Evolutionary conservation across 2,113 vertebrate genomes (phyloP), one percentile per base, ranked within the genome.

Genomic region (Hipposideros armiger): DNA sequence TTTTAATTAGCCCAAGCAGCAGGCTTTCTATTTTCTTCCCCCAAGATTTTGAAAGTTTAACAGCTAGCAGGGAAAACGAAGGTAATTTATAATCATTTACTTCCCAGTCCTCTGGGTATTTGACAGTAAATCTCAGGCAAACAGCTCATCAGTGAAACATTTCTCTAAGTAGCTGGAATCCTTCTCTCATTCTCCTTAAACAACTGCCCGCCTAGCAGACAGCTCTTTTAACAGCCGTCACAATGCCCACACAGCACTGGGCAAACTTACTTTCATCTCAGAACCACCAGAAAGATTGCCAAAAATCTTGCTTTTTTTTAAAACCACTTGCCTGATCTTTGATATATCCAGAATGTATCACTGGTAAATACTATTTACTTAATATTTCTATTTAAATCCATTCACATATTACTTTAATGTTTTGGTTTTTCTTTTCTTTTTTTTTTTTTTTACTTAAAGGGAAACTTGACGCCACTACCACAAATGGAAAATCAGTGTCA

Each of bases 401-500:
- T 45, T 91, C 28, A 5, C 77, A 0, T 26, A 67, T n/a, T 60
- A 20, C 28, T 72, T 50, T 50, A 50, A 50, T 50, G 9, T 50
- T 50, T 50, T 50, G 47, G 47, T 50, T 1, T 50, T 50, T 50
- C 13, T 62, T 47, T 85, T 42, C 14, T 67, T 45, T 47, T 85
- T 70, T 85, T 28, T 30, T 86, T 42, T 72, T 81, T 74, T 86
- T 42, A 73, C 90, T 69, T 96, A 90, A 83, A 87, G 94, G 83
- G 87, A 90, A 92, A 93, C 47, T 81, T 91, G 0, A 85, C 42
- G 60, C 52, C 40, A 28, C 30, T 15, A n/a, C 70, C n/a, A 19
- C 69, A 62, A 70, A 67, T 80, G 95, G 95, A 97, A 97, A 96
- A 96, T 91, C 54, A 32, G 60, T 2, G 82, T 94, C 94, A 66